Conservation (phyloP, 2,888 invertebrate genomes). For the Aphodius sticticus region DNA sequence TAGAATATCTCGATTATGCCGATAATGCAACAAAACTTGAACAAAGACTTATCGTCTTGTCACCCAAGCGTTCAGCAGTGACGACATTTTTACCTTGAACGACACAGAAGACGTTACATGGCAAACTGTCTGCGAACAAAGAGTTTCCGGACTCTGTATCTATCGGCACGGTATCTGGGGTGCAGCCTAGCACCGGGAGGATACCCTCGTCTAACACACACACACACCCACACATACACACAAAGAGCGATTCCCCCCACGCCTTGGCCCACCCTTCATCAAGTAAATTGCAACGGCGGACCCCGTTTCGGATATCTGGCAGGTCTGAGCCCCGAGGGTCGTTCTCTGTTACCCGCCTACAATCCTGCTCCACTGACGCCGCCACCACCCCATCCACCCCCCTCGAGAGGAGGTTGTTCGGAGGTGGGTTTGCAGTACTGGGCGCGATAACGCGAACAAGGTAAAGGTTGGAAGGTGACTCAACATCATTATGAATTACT, state of each 20-base stretch:
- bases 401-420: slow-evolving; percentile 34
- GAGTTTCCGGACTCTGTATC: slow-evolving; percentile 38
- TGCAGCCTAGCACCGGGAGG: slow-evolving; percentile 27
- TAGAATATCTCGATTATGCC: neutral
- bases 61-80: neutral
- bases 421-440: slow-evolving; percentile 15
- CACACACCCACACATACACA: slow-evolving; percentile 26
- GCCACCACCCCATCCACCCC: slow-evolving; percentile 39
- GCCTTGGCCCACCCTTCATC: slow-evolving; percentile 58
- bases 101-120: slow-evolving; percentile 30
- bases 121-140: slow-evolving; percentile 38
- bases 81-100: neutral
- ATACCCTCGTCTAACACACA: slow-evolving; percentile 19
- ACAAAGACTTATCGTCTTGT: neutral
- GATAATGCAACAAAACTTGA: neutral
- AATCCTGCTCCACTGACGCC: slow-evolving; percentile 33
- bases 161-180: slow-evolving; percentile 38
- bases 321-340: slow-evolving; percentile 56
- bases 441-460: slow-evolving; percentile 41
- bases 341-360: slow-evolving; percentile 44
- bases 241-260: slow-evolving; percentile 25
- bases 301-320: slow-evolving; percentile 60
- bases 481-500: slow-evolving; percentile 38
- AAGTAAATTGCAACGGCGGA: slow-evolving; percentile 59
- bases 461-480: slow-evolving; percentile 39